These are phyloP conservation scores for Progne subis DNA, from an alignment of 2,113 vertebrate species.

Conservation along the genomic window DNA sequence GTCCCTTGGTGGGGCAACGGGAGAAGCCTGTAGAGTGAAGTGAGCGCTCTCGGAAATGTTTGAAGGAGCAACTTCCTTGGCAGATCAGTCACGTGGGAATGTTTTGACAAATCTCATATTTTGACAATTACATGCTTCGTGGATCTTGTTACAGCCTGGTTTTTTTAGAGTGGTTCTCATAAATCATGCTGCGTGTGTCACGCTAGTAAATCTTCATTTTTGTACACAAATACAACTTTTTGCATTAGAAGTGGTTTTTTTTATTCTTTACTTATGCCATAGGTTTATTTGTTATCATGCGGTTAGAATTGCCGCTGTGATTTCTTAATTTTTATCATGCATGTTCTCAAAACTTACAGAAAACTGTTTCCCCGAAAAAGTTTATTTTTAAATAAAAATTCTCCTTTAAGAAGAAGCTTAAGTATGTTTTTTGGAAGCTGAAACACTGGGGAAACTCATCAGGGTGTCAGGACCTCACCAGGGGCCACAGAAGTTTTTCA, in stretches of 20 bases:
- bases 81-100: neutral
- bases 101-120: neutral
- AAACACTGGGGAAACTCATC: neutral
- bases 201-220: neutral
- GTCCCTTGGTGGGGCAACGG: rapidly evolving
- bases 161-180: neutral
- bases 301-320: neutral
- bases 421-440: neutral
- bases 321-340: neutral
- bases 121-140: neutral
- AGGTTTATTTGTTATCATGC: neutral
- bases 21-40: neutral
- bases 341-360: neutral
- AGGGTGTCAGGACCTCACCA: neutral
- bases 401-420: neutral
- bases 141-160: neutral
- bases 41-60: neutral
- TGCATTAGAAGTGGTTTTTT: neutral
- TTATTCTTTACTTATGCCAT: neutral
- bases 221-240: neutral
- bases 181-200: neutral
- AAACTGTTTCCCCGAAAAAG: neutral
- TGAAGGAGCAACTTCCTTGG: neutral
- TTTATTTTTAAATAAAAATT: neutral
- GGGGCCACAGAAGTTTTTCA: neutral